Evolutionary conservation across 2,888 invertebrate genomes (phyloP), one percentile per base, ranked within the genome.

Genomic region (Petrolisthes manimaculis): DNA sequence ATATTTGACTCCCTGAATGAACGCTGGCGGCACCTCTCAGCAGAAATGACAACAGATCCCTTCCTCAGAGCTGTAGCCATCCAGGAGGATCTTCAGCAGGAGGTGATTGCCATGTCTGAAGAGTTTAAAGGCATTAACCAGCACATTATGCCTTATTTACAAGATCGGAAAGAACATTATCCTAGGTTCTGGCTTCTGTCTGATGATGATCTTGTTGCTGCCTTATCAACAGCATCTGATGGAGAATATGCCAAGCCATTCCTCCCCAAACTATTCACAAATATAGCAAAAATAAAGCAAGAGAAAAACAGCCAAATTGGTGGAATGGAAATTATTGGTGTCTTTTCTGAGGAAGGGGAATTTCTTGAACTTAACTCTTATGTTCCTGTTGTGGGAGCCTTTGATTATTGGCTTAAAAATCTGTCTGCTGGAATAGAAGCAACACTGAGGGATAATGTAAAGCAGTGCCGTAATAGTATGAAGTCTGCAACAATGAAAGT

Each of bases 381-480:
- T 71, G 61, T 89, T 77, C 79, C 89, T 56, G 82, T 90, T 4
- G 6, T 84, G 12, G 90, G 89, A 53, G 61, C 83, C 51, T 88
- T 88, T 75, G 83, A 86, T 67, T 79, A 67, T 4, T 90, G 90
- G 90, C 82, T 88, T 21, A 83, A 74, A 77, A 88, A 88, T 18
- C 81, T 90, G 8, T 53, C 83, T 51, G n/a, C 77, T n/a, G 77
- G 56, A 12, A 81, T 90, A 14, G 85, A 87, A 67, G 61, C 77
- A 5, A 90, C 89, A 6, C 89, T 90, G 37, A 88, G 82, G 56
- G 89, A 90, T 12, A 81, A 86, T 71, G 81, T 89, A 21, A 88
- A 81, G 71, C 90, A 90, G 83, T 90, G 90, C 54, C 83, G 89
- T n/a, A 86, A 84, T 77, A 88, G 83, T 37, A 69, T 90, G 77